These are phyloP conservation scores for Poecilia picta DNA, from an alignment of 2,797 vertebrate genomes.

Conservation along the genomic window DNA sequence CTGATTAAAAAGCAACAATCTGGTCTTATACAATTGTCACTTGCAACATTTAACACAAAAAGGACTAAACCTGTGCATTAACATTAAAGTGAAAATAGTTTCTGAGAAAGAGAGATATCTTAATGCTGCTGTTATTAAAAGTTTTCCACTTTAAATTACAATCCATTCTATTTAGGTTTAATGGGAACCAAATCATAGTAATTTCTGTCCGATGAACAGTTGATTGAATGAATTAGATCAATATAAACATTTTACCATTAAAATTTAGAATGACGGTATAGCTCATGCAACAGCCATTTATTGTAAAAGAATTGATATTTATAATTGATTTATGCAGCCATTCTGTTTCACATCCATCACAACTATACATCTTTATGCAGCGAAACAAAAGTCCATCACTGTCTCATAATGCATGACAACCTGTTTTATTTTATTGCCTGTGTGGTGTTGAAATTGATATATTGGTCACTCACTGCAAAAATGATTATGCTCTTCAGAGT, in stretches of 20 bases:
- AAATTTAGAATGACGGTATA: background rate
- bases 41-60: background rate
- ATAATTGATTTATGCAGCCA: slow-evolving; percentile 3
- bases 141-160: background rate
- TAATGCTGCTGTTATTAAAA: no score
- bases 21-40: background rate
- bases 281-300: background rate
- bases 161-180: background rate
- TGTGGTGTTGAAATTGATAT: slow-evolving; percentile 35
- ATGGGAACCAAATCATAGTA: background rate
- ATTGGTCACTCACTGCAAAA: slow-evolving; percentile 31
- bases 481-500: slow-evolving; percentile 45
- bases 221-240: background rate
- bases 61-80: background rate
- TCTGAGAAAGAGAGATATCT: no score
- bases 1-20: background rate
- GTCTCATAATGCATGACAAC: slow-evolving; percentile 25
- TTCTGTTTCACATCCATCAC: slow-evolving; percentile 1
- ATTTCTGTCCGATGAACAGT: background rate
- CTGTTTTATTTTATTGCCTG: slow-evolving; percentile 25
- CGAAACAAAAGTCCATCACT: slow-evolving; percentile 22
- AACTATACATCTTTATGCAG: slow-evolving; percentile 1
- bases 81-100: background rate
- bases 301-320: background rate
- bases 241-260: background rate